phyloP scores from a whole-genome alignment of 2,797 vertebrate genomes.

The Gila robusta region DNA sequence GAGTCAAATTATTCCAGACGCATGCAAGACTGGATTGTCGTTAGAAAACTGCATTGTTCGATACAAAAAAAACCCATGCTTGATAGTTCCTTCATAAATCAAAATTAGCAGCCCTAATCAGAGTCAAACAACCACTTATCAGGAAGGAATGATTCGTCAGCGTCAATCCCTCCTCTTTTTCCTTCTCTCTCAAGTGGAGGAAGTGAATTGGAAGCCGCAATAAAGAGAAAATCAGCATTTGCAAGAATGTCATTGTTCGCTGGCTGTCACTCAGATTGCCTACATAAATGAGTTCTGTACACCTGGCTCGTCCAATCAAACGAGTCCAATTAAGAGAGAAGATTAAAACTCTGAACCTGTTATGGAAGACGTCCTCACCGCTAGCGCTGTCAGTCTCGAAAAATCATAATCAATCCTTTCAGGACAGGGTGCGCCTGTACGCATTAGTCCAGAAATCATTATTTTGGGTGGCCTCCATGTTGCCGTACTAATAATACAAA shows the following conservation, averaged over 20 bases:
- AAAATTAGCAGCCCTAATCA: constrained; percentile 61
- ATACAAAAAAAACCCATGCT: constrained; percentile 56
- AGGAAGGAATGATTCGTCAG: constrained; percentile 57
- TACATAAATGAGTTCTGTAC: constrained; percentile 52
- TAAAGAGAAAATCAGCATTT: constrained; percentile 55
- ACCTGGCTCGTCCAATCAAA: constrained; percentile 59
- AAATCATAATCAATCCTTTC: constrained; percentile 47
- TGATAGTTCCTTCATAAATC: constrained; percentile 63
- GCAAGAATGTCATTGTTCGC: constrained; percentile 46
- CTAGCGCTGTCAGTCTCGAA: constrained; percentile 16
- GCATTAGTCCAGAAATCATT: background rate
- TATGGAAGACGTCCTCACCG: constrained; percentile 32
- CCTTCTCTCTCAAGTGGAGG: constrained; percentile 31
- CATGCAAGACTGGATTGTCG: constrained; percentile 38
- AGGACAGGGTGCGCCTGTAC: background rate
- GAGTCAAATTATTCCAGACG: constrained; percentile 42
- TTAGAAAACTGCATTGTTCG: constrained; percentile 52
- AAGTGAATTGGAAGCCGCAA: constrained; percentile 39
- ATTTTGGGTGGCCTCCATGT: background rate
- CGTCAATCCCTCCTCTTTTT: constrained; percentile 50
- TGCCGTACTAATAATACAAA: background rate
- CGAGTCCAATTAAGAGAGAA: constrained; percentile 60
- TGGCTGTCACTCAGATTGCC: constrained; percentile 50
- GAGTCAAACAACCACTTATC: constrained; percentile 62
- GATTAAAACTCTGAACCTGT: constrained; percentile 55